phyloP scores from a whole-genome alignment of 2,113 vertebrate species.

The Ivindomyrus marchei region DNA sequence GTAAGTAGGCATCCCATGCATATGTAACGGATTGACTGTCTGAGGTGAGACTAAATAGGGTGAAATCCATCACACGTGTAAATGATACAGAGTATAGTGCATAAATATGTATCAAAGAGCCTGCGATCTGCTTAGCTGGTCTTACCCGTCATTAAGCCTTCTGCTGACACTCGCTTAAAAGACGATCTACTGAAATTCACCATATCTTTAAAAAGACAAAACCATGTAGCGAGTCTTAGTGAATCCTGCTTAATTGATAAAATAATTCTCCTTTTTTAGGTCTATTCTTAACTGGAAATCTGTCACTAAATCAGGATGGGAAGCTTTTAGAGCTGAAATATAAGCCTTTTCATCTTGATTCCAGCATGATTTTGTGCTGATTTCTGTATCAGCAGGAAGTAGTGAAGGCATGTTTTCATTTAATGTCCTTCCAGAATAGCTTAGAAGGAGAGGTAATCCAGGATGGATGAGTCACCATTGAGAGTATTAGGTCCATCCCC shows the following conservation, averaged over 20 bases:
- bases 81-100: background rate
- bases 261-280: background rate
- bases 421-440: background rate
- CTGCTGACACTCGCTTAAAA: background rate
- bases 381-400: background rate
- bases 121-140: background rate
- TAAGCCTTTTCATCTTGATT: background rate
- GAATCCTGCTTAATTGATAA: background rate
- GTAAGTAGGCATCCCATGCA: background rate
- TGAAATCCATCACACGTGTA: background rate
- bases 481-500: background rate
- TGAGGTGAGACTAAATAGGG: background rate
- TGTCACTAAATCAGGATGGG: background rate
- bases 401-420: background rate
- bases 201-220: background rate
- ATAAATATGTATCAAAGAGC: background rate
- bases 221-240: background rate
- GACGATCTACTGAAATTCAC: background rate
- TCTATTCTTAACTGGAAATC: background rate
- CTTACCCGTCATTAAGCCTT: background rate
- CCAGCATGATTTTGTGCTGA: background rate
- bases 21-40: background rate
- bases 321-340: background rate
- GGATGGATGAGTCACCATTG: background rate
- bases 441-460: background rate